Conservation (phyloP, 1,140 invertebrate genomes). For the Drosophila neocordata region DNA sequence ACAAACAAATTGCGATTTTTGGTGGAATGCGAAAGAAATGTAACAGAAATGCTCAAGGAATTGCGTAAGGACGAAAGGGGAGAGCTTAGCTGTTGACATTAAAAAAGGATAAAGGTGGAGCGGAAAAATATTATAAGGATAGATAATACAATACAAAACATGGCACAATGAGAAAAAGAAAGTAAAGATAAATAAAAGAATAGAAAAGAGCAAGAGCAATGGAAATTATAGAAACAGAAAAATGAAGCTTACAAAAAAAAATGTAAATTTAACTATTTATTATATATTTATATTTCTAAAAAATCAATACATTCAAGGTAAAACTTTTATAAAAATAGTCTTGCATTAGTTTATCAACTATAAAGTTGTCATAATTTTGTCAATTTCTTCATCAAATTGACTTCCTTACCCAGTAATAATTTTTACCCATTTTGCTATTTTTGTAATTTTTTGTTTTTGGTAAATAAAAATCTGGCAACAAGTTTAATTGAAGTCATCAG, state of each 20-base stretch:
- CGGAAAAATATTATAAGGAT: background rate
- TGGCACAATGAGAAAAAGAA: background rate
- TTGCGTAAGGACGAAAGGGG: background rate
- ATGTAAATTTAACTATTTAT: too few species aligned
- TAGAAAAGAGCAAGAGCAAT: background rate
- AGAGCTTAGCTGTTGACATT: background rate
- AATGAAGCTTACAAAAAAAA: too few species aligned
- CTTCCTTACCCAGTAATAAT: background rate
- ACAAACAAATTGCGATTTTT: constrained; percentile 23
- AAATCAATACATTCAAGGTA: too few species aligned
- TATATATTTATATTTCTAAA: too few species aligned
- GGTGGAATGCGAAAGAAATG: background rate
- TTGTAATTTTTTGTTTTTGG: background rate
- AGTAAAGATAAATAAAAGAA: background rate
- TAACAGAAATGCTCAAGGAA: background rate
- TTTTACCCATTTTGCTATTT: background rate
- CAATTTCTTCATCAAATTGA: background rate
- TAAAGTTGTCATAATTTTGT: too few species aligned
- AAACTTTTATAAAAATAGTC: too few species aligned
- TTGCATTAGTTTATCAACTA: too few species aligned
- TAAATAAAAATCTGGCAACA: background rate
- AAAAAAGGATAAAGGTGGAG: background rate
- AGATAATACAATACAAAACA: background rate
- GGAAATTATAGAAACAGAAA: too few species aligned
- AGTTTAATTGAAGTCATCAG: background rate